Evolutionary conservation across 2,797 vertebrate species (phyloP), one percentile per base, ranked within the genome.

Genomic region (Nannoperca obscura): DNA sequence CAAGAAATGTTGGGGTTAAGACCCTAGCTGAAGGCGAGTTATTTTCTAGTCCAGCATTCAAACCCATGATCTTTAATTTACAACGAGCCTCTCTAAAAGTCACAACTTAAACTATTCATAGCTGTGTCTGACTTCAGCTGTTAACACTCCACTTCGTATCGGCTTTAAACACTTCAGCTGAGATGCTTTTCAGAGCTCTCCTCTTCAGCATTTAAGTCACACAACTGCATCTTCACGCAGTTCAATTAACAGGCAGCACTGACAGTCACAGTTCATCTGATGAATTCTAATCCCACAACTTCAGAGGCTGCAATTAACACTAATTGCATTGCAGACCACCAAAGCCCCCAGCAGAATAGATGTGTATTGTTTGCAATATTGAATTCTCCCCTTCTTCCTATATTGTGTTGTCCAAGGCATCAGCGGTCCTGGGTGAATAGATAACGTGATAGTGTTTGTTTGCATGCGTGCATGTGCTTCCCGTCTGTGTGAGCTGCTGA

Each of bases 291-390:
- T 92, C 81, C 82, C 44, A 55, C 64, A 87, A 84, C 79, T 89
- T 90, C 84, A 89, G 83, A 83, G 85, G 78, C 73, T 84, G 87
- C 91, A 93, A 89, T 93, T 91, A 93, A 89, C 80, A 88, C 88
- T 94, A 94, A 93, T 93, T 91, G 82, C 78, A 84, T 80, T 71
- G 68, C 71, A 68, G 72, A 87, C 79, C 80, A 86, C 80, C 60
- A 80, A 76, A 85, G 80, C 86, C 76, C 81, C 79, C 57, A 66
- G 87, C 78, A 83, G 80, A 87, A 85, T 86, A 65, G 89, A 89
- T 85, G 82, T 81, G 79, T 84, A 81, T 91, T 91, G 86, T 91
- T 68, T 90, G 30, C n/a, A 14, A 83, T 90, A 90, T 90, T 91
- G 87, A 89, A 90, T 91, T 83, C 57, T 82, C 81, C 71, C 59